A percentile compares a stretch with the other conserved stretches of the same genome.
Evolutionary conservation across 2,888 invertebrate genomes (phyloP).

Genomic region (Steinernema carpocapsae): DNA sequence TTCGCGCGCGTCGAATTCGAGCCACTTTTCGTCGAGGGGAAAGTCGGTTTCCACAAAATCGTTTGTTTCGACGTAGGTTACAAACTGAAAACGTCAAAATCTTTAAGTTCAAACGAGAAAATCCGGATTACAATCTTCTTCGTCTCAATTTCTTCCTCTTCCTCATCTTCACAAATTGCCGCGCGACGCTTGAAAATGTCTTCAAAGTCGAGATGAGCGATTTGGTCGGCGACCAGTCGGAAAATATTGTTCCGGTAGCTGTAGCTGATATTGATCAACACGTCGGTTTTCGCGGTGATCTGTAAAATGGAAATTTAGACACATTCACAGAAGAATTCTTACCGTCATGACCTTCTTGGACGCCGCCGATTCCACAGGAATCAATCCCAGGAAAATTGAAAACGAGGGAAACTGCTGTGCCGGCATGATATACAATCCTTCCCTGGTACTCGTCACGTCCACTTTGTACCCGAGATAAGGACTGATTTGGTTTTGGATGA

Average conservation of each 20-base stretch:
- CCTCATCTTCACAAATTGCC: neutral
- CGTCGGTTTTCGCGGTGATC: neutral
- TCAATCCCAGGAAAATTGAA: neutral
- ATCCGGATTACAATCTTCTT: neutral
- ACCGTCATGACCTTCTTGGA: neutral
- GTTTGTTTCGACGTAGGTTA: neutral
- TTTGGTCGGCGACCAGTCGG: neutral
- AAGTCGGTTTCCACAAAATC: neutral
- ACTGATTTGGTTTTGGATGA: neutral
- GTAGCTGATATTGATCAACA: neutral
- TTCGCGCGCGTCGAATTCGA: neutral
- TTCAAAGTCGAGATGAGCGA: neutral
- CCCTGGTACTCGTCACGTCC: neutral
- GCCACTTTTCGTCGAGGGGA: neutral
- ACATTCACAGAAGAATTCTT: neutral
- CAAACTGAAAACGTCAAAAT: neutral
- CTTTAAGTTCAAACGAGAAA: neutral
- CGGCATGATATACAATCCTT: neutral
- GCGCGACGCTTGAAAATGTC: neutral
- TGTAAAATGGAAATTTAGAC: neutral
- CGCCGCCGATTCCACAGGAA: neutral
- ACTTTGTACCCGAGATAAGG: neutral
- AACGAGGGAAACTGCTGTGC: slow-evolving; percentile 1
- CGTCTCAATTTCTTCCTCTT: neutral
- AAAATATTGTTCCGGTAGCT: neutral